These are phyloP conservation scores for Sebastes minor DNA, from an alignment of 2,797 vertebrate genomes.

Conservation along the genomic window DNA sequence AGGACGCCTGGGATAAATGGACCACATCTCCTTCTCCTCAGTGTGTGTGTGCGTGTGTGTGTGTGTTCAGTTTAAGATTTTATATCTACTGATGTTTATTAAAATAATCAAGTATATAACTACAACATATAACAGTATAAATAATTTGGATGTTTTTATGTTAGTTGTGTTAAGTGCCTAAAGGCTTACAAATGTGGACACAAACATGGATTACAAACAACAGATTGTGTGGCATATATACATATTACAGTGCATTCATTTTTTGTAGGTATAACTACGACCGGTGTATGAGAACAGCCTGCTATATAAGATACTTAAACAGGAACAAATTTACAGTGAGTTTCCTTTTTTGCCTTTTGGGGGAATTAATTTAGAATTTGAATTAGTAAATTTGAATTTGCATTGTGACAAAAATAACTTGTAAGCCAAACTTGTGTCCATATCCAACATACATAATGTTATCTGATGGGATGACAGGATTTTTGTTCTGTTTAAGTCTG, in stretches of 20 bases:
- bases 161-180: too few relatives aligned
- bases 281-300: too few relatives aligned
- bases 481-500: slow-evolving; percentile 3
- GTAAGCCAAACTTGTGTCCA: not conserved
- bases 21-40: slow-evolving; percentile 44
- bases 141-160: too few relatives aligned
- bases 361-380: not conserved
- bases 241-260: too few relatives aligned
- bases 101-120: too few relatives aligned
- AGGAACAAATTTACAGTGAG: not conserved
- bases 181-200: too few relatives aligned
- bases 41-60: not conserved
- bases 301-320: not conserved
- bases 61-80: not conserved
- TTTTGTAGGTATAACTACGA: too few relatives aligned
- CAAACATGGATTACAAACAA: too few relatives aligned
- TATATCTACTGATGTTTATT: not conserved
- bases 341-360: not conserved
- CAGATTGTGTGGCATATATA: too few relatives aligned
- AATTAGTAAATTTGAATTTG: not conserved
- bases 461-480: not conserved
- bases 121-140: too few relatives aligned
- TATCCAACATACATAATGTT: not conserved
- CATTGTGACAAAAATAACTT: not conserved
- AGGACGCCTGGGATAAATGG: slow-evolving; percentile 23